Evolutionary conservation across 2,888 invertebrate species (phyloP).

Genomic region (Operophtera brumata): DNA sequence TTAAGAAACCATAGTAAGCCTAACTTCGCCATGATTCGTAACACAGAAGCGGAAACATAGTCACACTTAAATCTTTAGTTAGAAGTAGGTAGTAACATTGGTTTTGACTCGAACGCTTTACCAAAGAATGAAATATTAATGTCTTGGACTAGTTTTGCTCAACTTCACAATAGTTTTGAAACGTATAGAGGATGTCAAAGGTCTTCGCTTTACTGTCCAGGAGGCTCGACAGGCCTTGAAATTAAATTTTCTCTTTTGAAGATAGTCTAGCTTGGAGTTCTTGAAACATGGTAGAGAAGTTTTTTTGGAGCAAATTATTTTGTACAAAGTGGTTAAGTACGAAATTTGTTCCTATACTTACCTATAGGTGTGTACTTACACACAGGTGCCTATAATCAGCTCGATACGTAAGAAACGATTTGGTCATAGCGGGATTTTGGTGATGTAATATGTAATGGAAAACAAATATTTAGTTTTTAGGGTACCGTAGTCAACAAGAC

Average conservation of each 20-base stretch:
- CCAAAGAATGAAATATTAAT: conserved; percentile 2
- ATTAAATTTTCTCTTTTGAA: conserved; percentile 13
- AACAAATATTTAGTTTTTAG: too few relatives aligned
- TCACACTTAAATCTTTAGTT: too few relatives aligned
- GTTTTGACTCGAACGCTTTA: background rate
- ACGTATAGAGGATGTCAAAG: conserved; percentile 14
- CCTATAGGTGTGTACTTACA: too few relatives aligned
- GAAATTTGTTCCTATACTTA: background rate
- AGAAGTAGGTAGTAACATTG: too few relatives aligned
- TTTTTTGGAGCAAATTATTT: background rate
- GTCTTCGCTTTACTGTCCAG: conserved; percentile 2
- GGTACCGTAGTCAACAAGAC: too few relatives aligned
- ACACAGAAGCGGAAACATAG: too few relatives aligned
- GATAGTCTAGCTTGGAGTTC: conserved; percentile 4
- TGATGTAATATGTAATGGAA: too few relatives aligned
- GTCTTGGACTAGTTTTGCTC: conserved; percentile 4
- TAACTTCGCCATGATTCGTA: too few relatives aligned
- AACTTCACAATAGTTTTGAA: conserved; percentile 12
- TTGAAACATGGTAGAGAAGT: background rate
- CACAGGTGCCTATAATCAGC: too few relatives aligned
- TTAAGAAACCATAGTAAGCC: too few relatives aligned
- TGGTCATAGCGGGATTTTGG: too few relatives aligned
- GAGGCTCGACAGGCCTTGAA: conserved; percentile 1
- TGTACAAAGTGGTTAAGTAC: background rate
- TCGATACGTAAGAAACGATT: too few relatives aligned